phyloP scores from a whole-genome alignment of 1,140 invertebrate species.

The Pomacea maculata region DNA sequence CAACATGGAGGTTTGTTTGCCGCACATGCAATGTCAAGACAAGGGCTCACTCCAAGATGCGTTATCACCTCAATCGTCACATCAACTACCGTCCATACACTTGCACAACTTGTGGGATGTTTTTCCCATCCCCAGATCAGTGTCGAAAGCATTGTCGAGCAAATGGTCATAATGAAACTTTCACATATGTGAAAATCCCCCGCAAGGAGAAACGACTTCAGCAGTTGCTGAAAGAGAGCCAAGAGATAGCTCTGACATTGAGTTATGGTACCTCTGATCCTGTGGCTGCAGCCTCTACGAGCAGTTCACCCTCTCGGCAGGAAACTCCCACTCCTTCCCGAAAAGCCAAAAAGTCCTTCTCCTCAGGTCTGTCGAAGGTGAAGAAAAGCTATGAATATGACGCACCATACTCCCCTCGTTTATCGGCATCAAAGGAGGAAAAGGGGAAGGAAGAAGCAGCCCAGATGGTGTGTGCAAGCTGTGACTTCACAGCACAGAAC shows the following conservation, averaged over 20 bases:
- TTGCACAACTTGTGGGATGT: conserved; percentile 31
- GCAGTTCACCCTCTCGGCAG: background rate
- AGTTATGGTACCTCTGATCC: background rate
- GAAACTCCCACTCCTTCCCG: conserved; percentile 2
- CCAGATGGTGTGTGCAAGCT: conserved; percentile 15
- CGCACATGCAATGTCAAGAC: conserved; percentile 35
- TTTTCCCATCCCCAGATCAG: conserved; percentile 39
- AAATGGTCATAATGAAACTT: conserved; percentile 23
- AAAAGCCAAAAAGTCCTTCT: conserved; percentile 21
- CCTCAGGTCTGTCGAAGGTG: background rate
- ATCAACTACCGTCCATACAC: conserved; percentile 39
- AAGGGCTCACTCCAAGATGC: conserved; percentile 38
- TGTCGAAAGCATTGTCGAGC: conserved; percentile 32
- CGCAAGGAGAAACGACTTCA: conserved; percentile 27
- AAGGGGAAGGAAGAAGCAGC: background rate
- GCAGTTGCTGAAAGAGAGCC: conserved; percentile 20
- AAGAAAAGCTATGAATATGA: conserved; percentile 12
- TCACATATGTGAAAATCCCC: conserved; percentile 27
- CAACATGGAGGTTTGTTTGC: conserved; percentile 36
- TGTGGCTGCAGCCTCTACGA: background rate
- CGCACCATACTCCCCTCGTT: conserved; percentile 7
- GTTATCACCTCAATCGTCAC: conserved; percentile 38
- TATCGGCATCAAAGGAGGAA: background rate
- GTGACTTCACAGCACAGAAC: conserved; percentile 20
- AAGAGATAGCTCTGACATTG: conserved; percentile 14